Evolutionary conservation across 2,888 invertebrate species (phyloP).

Genomic region (Germaria angustata): DNA sequence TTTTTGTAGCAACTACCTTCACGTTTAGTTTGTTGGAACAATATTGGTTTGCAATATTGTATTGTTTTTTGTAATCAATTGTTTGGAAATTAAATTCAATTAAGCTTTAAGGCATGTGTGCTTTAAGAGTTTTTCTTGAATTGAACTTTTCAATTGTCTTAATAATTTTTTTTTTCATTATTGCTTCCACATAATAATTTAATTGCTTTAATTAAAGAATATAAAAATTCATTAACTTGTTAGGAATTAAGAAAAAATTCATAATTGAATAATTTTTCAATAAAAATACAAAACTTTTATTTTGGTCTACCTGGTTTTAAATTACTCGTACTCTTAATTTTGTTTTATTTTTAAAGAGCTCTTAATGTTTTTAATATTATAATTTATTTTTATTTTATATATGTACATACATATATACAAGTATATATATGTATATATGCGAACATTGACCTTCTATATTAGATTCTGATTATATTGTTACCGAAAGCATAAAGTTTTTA

Average conservation of each 20-base stretch:
- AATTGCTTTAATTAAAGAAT: slow-evolving; percentile 63
- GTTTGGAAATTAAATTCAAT: slow-evolving; percentile 68
- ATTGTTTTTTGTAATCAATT: slow-evolving; percentile 59
- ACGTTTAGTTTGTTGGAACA: slow-evolving; percentile 28
- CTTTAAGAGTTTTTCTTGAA: slow-evolving; percentile 33
- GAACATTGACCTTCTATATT: slow-evolving; percentile 38
- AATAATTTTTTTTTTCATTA: slow-evolving; percentile 25
- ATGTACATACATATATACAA: neutral
- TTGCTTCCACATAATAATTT: slow-evolving; percentile 45
- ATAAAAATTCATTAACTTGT: slow-evolving; percentile 38
- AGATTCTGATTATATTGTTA: slow-evolving; percentile 33
- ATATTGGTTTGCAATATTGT: slow-evolving; percentile 35
- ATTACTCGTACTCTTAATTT: neutral
- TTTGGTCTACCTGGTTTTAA: slow-evolving; percentile 9
- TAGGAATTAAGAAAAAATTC: neutral
- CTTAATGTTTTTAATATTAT: slow-evolving; percentile 22
- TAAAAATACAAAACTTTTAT: neutral
- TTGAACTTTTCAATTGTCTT: slow-evolving; percentile 47
- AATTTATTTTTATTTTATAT: slow-evolving; percentile 24
- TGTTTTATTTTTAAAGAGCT: neutral
- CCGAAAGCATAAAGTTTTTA: slow-evolving; percentile 40
- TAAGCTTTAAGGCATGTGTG: slow-evolving; percentile 59
- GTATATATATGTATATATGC: neutral
- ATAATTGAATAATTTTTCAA: neutral
- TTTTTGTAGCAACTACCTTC: slow-evolving; percentile 37